Conservation (phyloP, 1,140 invertebrate genomes). For the Palaemon carinicauda region DNA sequence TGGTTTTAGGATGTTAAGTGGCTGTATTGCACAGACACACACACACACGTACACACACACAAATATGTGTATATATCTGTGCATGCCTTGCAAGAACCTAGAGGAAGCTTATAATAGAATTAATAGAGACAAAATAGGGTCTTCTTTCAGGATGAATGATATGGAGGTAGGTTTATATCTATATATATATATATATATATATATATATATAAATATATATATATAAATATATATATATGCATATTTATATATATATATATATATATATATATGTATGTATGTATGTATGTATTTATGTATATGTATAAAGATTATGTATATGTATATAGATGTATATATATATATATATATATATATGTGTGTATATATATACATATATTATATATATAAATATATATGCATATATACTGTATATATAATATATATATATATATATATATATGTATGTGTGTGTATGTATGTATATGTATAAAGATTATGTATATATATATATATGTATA, state of each 20-base stretch:
- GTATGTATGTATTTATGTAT: background rate
- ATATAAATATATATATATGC: no score
- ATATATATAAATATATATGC: background rate
- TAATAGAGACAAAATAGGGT: no score
- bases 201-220: background rate
- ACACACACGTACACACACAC: no score
- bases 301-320: background rate
- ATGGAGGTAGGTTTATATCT: no score
- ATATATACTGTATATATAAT: background rate
- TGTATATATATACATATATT: background rate
- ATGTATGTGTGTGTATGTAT: background rate
- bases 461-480: background rate
- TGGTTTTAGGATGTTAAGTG: no score
- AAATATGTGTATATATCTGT: no score
- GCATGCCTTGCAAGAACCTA: no score
- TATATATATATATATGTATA: background rate
- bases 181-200: no score
- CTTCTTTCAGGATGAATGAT: no score
- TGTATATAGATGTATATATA: background rate
- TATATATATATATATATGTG: background rate
- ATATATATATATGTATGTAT: background rate
- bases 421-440: background rate
- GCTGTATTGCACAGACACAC: no score
- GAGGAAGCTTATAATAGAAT: no score
- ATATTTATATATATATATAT: background rate